Conservation (phyloP, 2,888 invertebrate species). For the Tachina lurida region DNA sequence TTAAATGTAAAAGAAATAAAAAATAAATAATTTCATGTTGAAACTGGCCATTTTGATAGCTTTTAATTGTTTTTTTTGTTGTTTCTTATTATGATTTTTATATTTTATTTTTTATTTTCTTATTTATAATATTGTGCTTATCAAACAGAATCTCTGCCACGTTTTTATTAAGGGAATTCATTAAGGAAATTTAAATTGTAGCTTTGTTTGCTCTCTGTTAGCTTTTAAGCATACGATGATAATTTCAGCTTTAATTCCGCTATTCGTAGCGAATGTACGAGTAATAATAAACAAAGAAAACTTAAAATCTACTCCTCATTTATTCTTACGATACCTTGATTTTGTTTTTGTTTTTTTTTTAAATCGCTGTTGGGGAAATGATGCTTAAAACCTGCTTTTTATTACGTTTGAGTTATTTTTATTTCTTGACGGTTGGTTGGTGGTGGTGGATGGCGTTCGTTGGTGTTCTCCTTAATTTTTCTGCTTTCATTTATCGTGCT, state of each 20-base stretch:
- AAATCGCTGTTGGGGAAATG: conserved; percentile 40
- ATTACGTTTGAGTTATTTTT: conserved; percentile 29
- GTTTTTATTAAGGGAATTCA: conserved; percentile 42
- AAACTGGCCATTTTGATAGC: conserved; percentile 26
- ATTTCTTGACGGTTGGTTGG: conserved; percentile 1
- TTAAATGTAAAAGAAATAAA: conserved; percentile 30
- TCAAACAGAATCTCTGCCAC: neutral
- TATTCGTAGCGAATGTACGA: neutral
- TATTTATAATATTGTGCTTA: neutral
- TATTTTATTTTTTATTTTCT: neutral
- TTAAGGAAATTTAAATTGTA: neutral
- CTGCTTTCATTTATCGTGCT: conserved; percentile 45
- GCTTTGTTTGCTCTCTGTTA: neutral
- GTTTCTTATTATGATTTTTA: conserved; percentile 20
- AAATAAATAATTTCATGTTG: conserved; percentile 25
- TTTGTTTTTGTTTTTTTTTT: neutral
- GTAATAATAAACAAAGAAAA: neutral
- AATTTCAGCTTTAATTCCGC: neutral
- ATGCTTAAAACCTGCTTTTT: conserved; percentile 58
- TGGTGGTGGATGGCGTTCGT: neutral
- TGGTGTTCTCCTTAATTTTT: conserved; percentile 11
- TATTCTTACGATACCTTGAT: conserved; percentile 23
- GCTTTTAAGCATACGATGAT: neutral
- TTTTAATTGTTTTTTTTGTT: conserved; percentile 29
- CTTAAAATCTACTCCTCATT: neutral